Evolutionary conservation across 2,113 vertebrate genomes (phyloP), one percentile per base, ranked within the genome.

Genomic region (Rhegmatorhina hoffmannsi): DNA sequence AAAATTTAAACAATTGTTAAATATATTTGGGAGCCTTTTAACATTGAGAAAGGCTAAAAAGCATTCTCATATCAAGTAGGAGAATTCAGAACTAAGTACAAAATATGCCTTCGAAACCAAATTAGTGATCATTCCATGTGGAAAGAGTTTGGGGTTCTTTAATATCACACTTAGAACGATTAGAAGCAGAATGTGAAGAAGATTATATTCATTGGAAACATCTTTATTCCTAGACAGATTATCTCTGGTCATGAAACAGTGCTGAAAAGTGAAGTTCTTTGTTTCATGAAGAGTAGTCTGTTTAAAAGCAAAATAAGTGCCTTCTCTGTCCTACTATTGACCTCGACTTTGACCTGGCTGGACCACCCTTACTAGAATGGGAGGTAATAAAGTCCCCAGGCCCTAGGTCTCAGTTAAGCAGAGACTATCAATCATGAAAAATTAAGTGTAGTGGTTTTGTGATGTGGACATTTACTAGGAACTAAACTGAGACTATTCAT

Each of bases 271-370:
- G 55, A 96, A 95, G 73, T 84, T 94, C 95, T 98, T 97, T 97
- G 95, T 97, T 98, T 96, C 95, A 69, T 52, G 78, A 89, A 95
- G 53, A 90, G 34, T 6, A 89, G 80, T 73, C 90, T 91, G 56
- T 96, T 97, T 97, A 94, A 94, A 89, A 95, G 94, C 78, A 96
- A 95, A 95, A 94, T 94, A 95, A 96, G 93, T 97, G 96, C 95
- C 93, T 96, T 96, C 76, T 86, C 89, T 97, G 97, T 97, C 97
- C 97, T 97, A 96, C 97, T 97, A 96, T 97, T 98, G 98, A 98
- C 98, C 98, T 98, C 97, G 94, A 98, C 97, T 98, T 98, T 98
- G 98, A 98, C 98, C 98, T 97, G 96, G 88, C 80, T 96, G 95
- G 98, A 98, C 98, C 98, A 98, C 98, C 98, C 98, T 98, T 97